phyloP scores from a whole-genome alignment of 2,797 vertebrate genomes.

The Lerista edwardsae region DNA sequence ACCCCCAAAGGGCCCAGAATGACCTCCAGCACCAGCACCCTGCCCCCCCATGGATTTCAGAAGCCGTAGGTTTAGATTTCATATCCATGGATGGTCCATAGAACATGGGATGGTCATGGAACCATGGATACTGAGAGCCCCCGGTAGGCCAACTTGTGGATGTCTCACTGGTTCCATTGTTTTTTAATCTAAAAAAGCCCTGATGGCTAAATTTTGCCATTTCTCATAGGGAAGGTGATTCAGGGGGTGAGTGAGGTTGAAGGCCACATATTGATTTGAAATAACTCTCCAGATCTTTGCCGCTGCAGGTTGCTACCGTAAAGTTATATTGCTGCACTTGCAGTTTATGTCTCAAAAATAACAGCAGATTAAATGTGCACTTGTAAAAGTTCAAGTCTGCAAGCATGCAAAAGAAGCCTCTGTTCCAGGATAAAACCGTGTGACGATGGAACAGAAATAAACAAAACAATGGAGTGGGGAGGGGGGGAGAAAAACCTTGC shows the following conservation, averaged over 20 bases:
- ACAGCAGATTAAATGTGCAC: conserved; percentile 27
- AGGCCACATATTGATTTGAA: background rate
- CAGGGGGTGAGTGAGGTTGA: background rate
- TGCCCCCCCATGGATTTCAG: too few relatives aligned
- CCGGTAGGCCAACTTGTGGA: too few relatives aligned
- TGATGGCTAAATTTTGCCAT: too few relatives aligned
- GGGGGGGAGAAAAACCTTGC: background rate
- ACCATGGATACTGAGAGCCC: too few relatives aligned
- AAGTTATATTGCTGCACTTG: conserved; percentile 1
- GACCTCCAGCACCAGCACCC: too few relatives aligned
- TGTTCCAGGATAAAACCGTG: conserved; percentile 21
- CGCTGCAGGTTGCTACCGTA: background rate
- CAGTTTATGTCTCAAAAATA: conserved; percentile 41
- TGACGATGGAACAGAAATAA: conserved; percentile 1
- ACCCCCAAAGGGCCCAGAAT: too few relatives aligned
- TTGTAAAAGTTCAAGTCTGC: conserved; percentile 24
- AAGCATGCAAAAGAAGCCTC: conserved; percentile 26
- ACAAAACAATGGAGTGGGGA: conserved; percentile 16
- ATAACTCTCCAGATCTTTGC: background rate
- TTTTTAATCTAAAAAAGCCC: too few relatives aligned
- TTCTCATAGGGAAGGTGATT: background rate
- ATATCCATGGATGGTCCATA: too few relatives aligned
- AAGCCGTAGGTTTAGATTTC: too few relatives aligned
- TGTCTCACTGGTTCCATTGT: too few relatives aligned
- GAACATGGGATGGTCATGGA: too few relatives aligned